These are phyloP conservation scores for Hylomyscus alleni DNA, from an alignment of 2,797 vertebrate species.

Conservation along the genomic window DNA sequence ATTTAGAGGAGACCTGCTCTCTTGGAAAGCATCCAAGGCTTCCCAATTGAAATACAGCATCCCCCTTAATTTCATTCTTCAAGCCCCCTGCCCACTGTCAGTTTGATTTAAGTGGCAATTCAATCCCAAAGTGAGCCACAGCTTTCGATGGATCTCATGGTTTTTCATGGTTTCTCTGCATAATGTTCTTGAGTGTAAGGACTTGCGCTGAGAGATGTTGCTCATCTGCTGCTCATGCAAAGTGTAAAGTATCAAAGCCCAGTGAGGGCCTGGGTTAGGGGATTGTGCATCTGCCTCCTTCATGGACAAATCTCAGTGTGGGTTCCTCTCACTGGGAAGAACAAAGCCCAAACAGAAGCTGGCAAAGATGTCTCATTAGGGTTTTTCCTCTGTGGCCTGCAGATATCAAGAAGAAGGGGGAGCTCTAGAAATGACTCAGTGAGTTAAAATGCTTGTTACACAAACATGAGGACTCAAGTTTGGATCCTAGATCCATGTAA, in stretches of 20 bases:
- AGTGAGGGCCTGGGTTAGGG: neutral
- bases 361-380: neutral
- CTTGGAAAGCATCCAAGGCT: constrained; percentile 69
- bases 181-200: constrained; percentile 48
- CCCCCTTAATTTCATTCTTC: constrained; percentile 73
- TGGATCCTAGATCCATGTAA: neutral
- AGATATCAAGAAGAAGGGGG: neutral
- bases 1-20: constrained; percentile 73
- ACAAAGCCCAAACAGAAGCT: neutral
- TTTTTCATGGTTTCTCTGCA: constrained; percentile 78
- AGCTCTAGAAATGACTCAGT: neutral
- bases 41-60: constrained; percentile 73
- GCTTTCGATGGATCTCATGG: constrained; percentile 72
- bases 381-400: neutral
- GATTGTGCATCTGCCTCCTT: accelerated
- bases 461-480: neutral
- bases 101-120: constrained; percentile 82
- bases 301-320: accelerated
- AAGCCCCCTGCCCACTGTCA: constrained; percentile 82
- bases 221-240: neutral
- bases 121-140: constrained; percentile 81
- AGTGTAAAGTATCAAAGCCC: neutral
- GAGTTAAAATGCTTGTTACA: no score
- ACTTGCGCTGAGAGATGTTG: neutral
- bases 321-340: neutral